Evolutionary conservation across 2,797 vertebrate species (phyloP).

Genomic region (Siniperca obscura): DNA sequence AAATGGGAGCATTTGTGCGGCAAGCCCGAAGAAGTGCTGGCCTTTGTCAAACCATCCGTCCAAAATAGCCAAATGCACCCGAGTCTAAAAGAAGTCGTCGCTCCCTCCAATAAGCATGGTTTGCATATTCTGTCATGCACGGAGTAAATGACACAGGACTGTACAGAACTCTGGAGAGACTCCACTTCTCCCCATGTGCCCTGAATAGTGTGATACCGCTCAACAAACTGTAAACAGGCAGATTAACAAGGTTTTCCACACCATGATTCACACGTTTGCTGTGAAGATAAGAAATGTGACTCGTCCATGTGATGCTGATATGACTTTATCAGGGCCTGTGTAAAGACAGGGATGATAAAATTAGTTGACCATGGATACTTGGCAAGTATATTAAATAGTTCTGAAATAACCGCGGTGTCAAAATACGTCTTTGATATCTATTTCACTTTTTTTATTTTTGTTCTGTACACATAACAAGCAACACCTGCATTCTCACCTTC

Average conservation of each 20-base stretch:
- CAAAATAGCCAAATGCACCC: conserved; percentile 60
- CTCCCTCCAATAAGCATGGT: conserved; percentile 45
- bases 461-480: not conserved
- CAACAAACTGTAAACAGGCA: conserved; percentile 77
- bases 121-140: conserved; percentile 58
- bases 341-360: conserved; percentile 42
- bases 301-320: conserved; percentile 61
- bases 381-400: conserved; percentile 20
- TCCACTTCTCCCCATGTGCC: conserved; percentile 56
- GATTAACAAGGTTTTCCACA: conserved; percentile 74
- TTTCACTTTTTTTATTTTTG: not conserved
- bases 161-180: conserved; percentile 46
- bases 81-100: conserved; percentile 49
- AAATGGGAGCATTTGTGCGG: conserved; percentile 77
- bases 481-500: conserved; percentile 40
- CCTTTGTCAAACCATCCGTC: conserved; percentile 75
- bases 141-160: conserved; percentile 55
- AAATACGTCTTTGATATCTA: conserved; percentile 4
- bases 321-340: conserved; percentile 53
- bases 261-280: conserved; percentile 67
- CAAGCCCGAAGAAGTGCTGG: conserved; percentile 56
- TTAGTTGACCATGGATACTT: conserved; percentile 33
- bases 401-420: conserved; percentile 8
- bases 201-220: conserved; percentile 67
- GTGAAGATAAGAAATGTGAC: conserved; percentile 55